Base-by-base conservation (phyloP, 2,113 vertebrate genomes). In the Ceyx cyanopectus region DNA sequence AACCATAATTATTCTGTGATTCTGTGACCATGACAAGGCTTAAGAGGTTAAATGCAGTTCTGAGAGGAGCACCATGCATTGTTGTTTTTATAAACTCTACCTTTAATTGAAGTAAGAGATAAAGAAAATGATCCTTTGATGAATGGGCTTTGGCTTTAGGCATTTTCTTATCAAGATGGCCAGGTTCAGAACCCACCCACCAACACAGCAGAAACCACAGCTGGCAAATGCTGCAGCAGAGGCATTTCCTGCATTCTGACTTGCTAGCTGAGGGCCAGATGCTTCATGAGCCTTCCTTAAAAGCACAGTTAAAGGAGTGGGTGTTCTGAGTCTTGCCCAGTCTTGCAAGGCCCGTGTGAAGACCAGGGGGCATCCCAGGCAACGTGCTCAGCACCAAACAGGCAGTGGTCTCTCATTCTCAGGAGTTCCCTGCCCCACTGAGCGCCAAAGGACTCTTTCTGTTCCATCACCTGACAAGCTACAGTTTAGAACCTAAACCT, bases 121-220 rank as follows among this genome's bases (percentile, higher is more conserved):
- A 92, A 94, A 82, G 91, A 89, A 92, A 95, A 87, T 1, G 56
- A 77, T 87, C 61, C 91, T 94, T 94, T 91, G 92, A 92, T 91
- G 91, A 93, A 84, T 43, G 0, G 56, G 78, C 51, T 41, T 81
- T 96, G 84, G 67, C 89, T 96, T 62, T 32, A 93, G 89, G 89
- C 92, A 81, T 93, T 93, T 89, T 67, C 89, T 96, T 96, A 95
- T 94, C 94, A 77, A 89, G 96, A 96, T 95, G 81, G 63, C 83
- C 79, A 80, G 0, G 4, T 61, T 63, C 75, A 80, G 92, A 94
- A 94, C 95, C 75, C 89, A 92, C 94, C 87, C 92, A 92, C 94
- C 96, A 93, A 87, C 91, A 96, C 85, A 94, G 81, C 94, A 96
- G 89, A 96, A 95, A 95, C 89, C 91, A 91, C 87, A 94, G 72